Evolutionary conservation across 2,113 vertebrate genomes (phyloP), one percentile per base, ranked within the genome.

Genomic region (Patagioenas fasciata): DNA sequence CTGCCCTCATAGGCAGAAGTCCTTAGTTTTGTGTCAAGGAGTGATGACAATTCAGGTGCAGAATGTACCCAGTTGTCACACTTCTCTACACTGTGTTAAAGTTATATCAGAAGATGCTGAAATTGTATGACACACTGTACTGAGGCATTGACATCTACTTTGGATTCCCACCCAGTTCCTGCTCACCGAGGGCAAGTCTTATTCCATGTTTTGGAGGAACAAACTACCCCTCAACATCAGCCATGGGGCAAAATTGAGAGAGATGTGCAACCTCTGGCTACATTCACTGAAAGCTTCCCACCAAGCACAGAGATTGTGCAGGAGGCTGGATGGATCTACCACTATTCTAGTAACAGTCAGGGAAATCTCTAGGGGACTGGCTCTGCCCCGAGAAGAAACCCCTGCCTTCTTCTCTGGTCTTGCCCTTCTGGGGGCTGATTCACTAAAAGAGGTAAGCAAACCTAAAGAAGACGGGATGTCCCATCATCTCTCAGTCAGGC

Each of bases 41-140:
- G 64, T 48, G 71, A 89, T 74, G 79, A 53, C 75, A 87, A 42
- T 80, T 66, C 81, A 88, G 71, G 36, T 77, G 80, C 74, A 94
- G 72, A 81, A 92, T 5, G 20, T 78, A 78, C 56, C 66, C 60
- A 66, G 29, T 17, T 67, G 34, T 73, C 77, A 62, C 29, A 9
- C 44, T 82, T 50, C 71, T 77, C 65, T 15, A 1, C 42, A 53
- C 31, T 8, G 34, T 48, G 60, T 47, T 80, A 80, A 91, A 80
- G 36, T 62, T 62, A 3, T 16, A 65, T 32, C 36, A 10, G 44
- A 93, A 92, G 71, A 69, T 7, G 12, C 17, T 48, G 61, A 81
- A 84, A 87, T 40, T 38, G 5, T 78, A 58, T 75, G 78, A 40
- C 0, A 1, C 31, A 19, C 0, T 0, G 54, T 32, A 65, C n/a